Conservation (phyloP, 1,140 invertebrate species). For the Pseudomyrmex pallidus region DNA sequence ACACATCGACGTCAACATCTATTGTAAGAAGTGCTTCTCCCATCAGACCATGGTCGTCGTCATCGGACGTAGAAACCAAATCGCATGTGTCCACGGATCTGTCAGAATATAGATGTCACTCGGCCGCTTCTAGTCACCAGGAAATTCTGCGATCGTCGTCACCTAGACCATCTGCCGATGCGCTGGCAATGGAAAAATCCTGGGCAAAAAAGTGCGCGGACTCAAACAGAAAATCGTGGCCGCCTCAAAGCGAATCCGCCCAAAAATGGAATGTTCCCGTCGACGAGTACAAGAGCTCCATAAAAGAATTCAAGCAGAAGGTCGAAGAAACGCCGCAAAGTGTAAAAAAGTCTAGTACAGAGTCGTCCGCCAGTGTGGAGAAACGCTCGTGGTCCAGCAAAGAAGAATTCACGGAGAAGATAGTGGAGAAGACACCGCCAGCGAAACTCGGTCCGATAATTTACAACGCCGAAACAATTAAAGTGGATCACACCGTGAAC, state of each 20-base stretch:
- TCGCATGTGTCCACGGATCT: slow-evolving; percentile 77
- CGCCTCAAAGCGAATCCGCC: slow-evolving; percentile 76
- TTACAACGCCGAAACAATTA: slow-evolving; percentile 84
- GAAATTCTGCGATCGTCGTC: slow-evolving; percentile 72
- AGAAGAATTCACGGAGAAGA: slow-evolving; percentile 75
- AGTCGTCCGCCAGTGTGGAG: slow-evolving; percentile 79
- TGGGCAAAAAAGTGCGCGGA: slow-evolving; percentile 87
- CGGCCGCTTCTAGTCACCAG: slow-evolving; percentile 74
- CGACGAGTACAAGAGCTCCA: slow-evolving; percentile 78
- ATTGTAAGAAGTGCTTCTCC: slow-evolving; percentile 57
- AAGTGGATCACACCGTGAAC: slow-evolving; percentile 84
- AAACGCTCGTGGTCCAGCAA: slow-evolving; percentile 80
- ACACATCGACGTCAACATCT: slow-evolving; percentile 21
- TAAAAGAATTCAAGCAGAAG: slow-evolving; percentile 77
- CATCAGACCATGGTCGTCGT: slow-evolving; percentile 69
- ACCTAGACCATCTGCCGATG: slow-evolving; percentile 86
- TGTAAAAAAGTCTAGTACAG: slow-evolving; percentile 79
- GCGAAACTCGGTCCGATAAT: slow-evolving; percentile 78
- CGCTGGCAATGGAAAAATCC: slow-evolving; percentile 87
- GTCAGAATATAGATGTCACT: slow-evolving; percentile 76
- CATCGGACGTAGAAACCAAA: slow-evolving; percentile 77
- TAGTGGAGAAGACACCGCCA: slow-evolving; percentile 67
- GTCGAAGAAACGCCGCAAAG: slow-evolving; percentile 78
- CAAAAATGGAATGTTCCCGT: slow-evolving; percentile 75
- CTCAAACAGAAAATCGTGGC: slow-evolving; percentile 85